Conservation (phyloP, 23 tunicate species). For the Ascidia mentula region DNA sequence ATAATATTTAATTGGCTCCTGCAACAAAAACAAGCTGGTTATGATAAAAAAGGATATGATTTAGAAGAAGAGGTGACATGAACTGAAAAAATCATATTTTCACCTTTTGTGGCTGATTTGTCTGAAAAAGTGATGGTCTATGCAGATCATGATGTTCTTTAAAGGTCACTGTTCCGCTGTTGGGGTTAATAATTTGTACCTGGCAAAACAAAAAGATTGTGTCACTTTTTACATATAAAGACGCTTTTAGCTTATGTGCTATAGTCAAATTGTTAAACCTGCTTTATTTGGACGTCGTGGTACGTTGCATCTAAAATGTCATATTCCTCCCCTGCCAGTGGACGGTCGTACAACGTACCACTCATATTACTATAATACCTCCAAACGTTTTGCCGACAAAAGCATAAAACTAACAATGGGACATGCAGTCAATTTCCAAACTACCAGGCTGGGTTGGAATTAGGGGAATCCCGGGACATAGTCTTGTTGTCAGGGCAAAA, state of each 20-base stretch:
- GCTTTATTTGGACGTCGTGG: conserved; percentile 50
- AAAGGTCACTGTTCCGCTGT: conserved; percentile 26
- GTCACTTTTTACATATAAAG: neutral
- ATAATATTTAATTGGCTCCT: too few species aligned
- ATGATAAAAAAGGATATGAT: too few species aligned
- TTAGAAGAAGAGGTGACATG: too few species aligned
- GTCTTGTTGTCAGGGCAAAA: conserved; percentile 1
- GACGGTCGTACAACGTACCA: neutral
- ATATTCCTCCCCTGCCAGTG: conserved; percentile 19
- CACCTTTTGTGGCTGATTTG: neutral
- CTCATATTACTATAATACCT: too few species aligned
- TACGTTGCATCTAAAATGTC: conserved; percentile 30
- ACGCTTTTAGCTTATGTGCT: neutral
- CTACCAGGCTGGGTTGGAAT: neutral
- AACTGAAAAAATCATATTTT: too few species aligned
- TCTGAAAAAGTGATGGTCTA: neutral
- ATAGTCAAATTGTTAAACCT: conserved; percentile 7
- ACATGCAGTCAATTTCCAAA: neutral
- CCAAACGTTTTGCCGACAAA: neutral
- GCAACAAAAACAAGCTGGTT: too few species aligned
- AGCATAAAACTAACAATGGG: neutral
- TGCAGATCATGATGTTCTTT: conserved; percentile 17
- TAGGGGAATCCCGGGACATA: neutral
- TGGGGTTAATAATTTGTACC: conserved; percentile 42
- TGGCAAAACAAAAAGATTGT: neutral